These are phyloP conservation scores for Telenomus remus DNA, from an alignment of 1,140 invertebrate species.

Conservation along the genomic window DNA sequence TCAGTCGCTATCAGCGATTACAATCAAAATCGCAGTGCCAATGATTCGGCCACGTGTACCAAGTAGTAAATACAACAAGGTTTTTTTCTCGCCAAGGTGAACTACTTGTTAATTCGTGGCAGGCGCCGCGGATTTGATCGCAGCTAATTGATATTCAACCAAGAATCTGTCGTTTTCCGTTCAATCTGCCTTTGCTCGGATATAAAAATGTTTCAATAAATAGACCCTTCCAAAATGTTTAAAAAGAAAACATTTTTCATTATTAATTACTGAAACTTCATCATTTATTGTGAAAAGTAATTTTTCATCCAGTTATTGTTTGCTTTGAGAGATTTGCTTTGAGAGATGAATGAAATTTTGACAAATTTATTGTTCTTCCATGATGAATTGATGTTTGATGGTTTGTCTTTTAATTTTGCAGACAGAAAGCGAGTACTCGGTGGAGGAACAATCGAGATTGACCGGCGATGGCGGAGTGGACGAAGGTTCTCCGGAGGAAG, in stretches of 20 bases:
- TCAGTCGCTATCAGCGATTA: conserved; percentile 14
- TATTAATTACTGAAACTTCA: too few relatives aligned
- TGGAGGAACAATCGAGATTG: conserved; percentile 84
- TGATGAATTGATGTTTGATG: too few relatives aligned
- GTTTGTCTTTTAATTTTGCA: conserved; percentile 73
- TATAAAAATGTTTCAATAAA: too few relatives aligned
- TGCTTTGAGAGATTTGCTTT: too few relatives aligned
- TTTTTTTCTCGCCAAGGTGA: conserved; percentile 59
- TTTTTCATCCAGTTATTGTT: too few relatives aligned
- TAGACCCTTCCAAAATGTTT: too few relatives aligned
- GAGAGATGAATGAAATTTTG: too few relatives aligned
- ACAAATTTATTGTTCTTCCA: background rate
- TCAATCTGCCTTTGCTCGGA: too few relatives aligned
- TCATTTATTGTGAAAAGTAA: too few relatives aligned
- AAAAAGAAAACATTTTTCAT: too few relatives aligned
- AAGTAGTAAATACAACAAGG: conserved; percentile 48
- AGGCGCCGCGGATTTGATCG: conserved; percentile 39
- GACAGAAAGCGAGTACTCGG: conserved; percentile 89
- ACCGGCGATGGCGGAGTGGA: conserved; percentile 77
- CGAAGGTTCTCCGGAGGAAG: conserved; percentile 81
- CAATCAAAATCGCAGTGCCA: conserved; percentile 39
- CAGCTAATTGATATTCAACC: conserved; percentile 36
- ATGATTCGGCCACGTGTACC: conserved; percentile 38
- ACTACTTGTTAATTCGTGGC: conserved; percentile 54
- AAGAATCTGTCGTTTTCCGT: conserved; percentile 9